A percentile compares a stretch with the other conserved stretches of the same genome.
phyloP scores from a whole-genome alignment of 2,888 invertebrate genomes.

The Athalia circularis region DNA sequence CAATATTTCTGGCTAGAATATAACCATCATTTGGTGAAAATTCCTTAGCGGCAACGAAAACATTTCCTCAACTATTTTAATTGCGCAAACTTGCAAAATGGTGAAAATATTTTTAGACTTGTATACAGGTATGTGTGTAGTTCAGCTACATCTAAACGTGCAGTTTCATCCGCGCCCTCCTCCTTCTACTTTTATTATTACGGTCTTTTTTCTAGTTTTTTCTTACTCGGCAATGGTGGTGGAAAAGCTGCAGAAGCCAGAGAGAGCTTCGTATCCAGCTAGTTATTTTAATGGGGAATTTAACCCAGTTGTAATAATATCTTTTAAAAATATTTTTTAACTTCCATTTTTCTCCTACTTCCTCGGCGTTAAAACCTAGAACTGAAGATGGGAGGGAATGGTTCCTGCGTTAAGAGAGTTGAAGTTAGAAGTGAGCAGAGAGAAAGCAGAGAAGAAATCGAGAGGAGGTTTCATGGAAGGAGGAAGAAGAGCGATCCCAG shows the following conservation, averaged over 20 bases:
- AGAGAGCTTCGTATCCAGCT: slow-evolving; percentile 14
- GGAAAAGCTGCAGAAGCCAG: neutral
- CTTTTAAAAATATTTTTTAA: slow-evolving; percentile 20
- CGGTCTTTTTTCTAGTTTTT: neutral
- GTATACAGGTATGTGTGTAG: neutral
- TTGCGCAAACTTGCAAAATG: slow-evolving; percentile 21
- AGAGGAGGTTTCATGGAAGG: neutral
- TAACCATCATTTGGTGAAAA: slow-evolving; percentile 1
- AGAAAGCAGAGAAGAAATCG: slow-evolving; percentile 4
- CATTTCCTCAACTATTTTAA: slow-evolving; percentile 37
- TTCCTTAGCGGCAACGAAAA: slow-evolving; percentile 12
- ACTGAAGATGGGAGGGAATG: slow-evolving; percentile 1
- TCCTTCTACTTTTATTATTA: too few species aligned
- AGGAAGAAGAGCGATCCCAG: neutral
- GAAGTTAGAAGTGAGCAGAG: neutral
- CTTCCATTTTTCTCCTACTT: neutral
- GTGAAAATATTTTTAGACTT: slow-evolving; percentile 28
- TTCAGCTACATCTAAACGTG: neutral
- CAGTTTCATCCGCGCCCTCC: neutral
- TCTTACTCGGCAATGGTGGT: neutral
- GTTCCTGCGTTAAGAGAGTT: neutral
- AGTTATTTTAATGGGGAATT: slow-evolving; percentile 47
- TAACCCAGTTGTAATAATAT: slow-evolving; percentile 46
- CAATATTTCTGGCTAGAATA: neutral
- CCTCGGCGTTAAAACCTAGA: too few species aligned